Percentiles rank a stretch among this genome's conserved stretches.
Conservation (phyloP, 2,888 invertebrate species). For the Saturnia japonica region DNA sequence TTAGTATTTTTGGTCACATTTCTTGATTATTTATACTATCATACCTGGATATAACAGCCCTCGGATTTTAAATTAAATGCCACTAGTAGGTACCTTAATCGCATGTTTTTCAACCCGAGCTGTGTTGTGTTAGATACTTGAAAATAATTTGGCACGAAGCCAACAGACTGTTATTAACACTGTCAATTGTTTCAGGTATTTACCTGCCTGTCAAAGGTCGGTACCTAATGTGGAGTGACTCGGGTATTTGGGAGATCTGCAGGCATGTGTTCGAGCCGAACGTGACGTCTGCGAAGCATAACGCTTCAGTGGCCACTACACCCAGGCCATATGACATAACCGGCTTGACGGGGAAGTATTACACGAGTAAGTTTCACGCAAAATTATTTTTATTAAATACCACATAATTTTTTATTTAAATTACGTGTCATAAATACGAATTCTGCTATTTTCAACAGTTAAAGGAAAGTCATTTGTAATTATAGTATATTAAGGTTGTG, state of each 20-base stretch:
- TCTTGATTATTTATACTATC: not conserved
- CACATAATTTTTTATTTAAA: not conserved
- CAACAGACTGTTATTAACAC: constrained; percentile 36
- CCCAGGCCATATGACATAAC: constrained; percentile 45
- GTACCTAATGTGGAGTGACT: constrained; percentile 85
- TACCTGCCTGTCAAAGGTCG: constrained; percentile 78
- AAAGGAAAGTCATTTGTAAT: not conserved
- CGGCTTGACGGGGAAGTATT: constrained; percentile 46
- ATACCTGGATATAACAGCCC: not conserved
- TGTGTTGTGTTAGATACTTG: constrained; percentile 24
- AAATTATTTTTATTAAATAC: not conserved
- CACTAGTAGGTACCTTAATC: not conserved
- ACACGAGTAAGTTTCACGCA: constrained; percentile 52
- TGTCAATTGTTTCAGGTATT: constrained; percentile 70
- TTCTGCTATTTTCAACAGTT: too few relatives aligned
- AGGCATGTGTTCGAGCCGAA: constrained; percentile 66
- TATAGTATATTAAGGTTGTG: too few relatives aligned
- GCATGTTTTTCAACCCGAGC: constrained; percentile 14
- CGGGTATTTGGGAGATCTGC: constrained; percentile 87
- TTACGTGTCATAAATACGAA: too few relatives aligned
- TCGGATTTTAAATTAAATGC: not conserved
- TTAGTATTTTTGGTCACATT: too few relatives aligned
- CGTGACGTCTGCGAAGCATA: constrained; percentile 35
- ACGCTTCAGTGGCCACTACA: constrained; percentile 37
- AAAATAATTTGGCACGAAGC: constrained; percentile 33